Percentiles rank a stretch among this genome's conserved stretches.
These are phyloP conservation scores for Caenorhabditis uteleia DNA, from an alignment of 2,888 invertebrate genomes.

Conservation along the genomic window DNA sequence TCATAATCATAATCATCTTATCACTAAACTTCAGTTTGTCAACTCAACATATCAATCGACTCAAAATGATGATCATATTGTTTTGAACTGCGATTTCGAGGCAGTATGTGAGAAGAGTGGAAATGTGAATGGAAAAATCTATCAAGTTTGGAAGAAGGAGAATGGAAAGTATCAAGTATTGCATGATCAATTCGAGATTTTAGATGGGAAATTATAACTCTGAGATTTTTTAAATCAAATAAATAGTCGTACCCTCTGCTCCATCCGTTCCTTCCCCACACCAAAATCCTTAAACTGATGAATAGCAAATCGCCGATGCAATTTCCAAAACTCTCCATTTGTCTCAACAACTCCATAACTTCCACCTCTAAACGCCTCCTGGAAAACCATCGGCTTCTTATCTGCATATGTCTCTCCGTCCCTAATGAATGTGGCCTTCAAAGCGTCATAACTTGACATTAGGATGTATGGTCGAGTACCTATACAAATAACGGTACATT, in stretches of 20 bases:
- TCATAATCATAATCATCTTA: no score
- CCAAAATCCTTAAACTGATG: conserved; percentile 41
- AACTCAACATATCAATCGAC: no score
- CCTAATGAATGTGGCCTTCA: conserved; percentile 42
- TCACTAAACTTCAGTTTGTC: no score
- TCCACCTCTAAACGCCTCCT: conserved; percentile 22
- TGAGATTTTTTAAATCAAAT: neutral
- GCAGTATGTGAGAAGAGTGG: no score
- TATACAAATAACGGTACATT: no score
- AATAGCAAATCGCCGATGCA: conserved; percentile 38
- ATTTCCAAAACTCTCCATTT: conserved; percentile 37
- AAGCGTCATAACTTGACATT: conserved; percentile 26
- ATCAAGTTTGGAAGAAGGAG: no score
- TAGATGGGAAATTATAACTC: neutral
- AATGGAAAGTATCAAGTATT: no score
- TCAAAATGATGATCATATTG: no score
- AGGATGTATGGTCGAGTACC: conserved; percentile 30
- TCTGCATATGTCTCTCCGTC: conserved; percentile 44
- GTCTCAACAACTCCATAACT: conserved; percentile 40
- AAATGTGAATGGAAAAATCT: no score
- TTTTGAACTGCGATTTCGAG: no score
- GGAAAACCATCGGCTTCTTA: conserved; percentile 25
- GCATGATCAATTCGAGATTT: no score
- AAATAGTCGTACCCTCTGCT: conserved; percentile 10
- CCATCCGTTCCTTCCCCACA: conserved; percentile 35